Conservation (phyloP, 2,113 vertebrate genomes). For the Motacilla tschutschensis region DNA sequence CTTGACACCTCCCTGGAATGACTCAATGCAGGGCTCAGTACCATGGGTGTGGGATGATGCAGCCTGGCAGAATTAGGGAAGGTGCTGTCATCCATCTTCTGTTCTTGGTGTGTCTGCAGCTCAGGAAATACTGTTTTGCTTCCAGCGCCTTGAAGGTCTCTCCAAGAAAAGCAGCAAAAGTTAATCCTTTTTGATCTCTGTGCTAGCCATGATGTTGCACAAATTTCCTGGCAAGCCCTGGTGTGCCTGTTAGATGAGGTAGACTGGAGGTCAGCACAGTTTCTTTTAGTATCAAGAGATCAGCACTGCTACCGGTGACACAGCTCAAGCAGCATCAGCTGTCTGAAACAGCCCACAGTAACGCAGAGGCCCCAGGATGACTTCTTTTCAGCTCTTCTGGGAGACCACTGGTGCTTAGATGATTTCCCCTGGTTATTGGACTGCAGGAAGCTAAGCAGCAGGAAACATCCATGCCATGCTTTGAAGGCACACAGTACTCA, state of each 20-base stretch:
- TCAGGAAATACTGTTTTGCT: background rate
- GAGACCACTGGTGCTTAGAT: too few relatives aligned
- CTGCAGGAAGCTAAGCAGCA: background rate
- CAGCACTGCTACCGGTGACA: background rate
- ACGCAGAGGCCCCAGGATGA: background rate
- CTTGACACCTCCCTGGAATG: background rate
- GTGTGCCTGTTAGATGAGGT: fast-evolving
- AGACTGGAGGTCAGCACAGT: background rate
- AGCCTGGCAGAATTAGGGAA: background rate
- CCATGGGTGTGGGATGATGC: background rate
- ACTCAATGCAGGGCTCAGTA: background rate
- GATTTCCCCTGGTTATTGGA: background rate
- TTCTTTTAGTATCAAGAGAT: background rate
- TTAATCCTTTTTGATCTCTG: background rate
- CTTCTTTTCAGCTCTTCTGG: background rate
- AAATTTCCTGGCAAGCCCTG: background rate
- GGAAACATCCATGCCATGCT: background rate
- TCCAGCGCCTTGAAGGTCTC: background rate
- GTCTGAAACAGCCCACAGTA: background rate
- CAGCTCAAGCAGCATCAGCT: background rate
- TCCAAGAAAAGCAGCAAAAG: background rate
- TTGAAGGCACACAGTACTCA: background rate
- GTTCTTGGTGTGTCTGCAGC: background rate
- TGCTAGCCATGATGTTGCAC: fast-evolving
- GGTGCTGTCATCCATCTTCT: background rate